Evolutionary conservation across 92 coral and sea anemone species (phyloP).

Genomic region (Parazoanthus atlanticus): DNA sequence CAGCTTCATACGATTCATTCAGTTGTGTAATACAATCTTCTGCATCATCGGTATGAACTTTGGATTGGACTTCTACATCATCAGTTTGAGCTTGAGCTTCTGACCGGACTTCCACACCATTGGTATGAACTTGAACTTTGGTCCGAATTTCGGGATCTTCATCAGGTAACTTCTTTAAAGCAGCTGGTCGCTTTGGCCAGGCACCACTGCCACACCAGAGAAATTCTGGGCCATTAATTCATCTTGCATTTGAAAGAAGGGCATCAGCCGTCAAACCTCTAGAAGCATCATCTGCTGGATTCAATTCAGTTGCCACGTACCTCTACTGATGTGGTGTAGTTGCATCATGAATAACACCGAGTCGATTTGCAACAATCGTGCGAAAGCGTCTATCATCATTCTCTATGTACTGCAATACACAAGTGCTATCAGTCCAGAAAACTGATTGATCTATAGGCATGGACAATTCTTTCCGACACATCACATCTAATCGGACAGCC

Average conservation of each 20-base stretch:
- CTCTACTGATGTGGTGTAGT: slow-evolving; percentile 55
- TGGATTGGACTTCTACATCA: not conserved
- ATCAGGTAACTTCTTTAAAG: not conserved
- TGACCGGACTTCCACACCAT: too few relatives aligned
- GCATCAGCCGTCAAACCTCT: slow-evolving; percentile 37
- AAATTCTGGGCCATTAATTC: slow-evolving; percentile 45
- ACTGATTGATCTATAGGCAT: not conserved
- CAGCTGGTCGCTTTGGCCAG: slow-evolving; percentile 24
- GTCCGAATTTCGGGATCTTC: slow-evolving; percentile 28
- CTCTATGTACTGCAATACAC: slow-evolving; percentile 47
- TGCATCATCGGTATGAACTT: too few relatives aligned
- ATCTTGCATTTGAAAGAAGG: slow-evolving; percentile 10
- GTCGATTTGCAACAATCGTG: slow-evolving; percentile 50
- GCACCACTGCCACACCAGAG: not conserved
- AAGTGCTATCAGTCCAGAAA: slow-evolving; percentile 49
- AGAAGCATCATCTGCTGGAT: slow-evolving; percentile 55
- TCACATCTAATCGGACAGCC: slow-evolving; percentile 46
- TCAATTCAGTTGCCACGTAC: slow-evolving; percentile 16
- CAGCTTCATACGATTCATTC: too few relatives aligned
- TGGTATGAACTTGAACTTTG: not conserved
- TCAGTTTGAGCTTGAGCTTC: not conserved
- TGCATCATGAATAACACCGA: slow-evolving; percentile 34
- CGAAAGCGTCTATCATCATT: slow-evolving; percentile 34
- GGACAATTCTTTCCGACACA: slow-evolving; percentile 35
- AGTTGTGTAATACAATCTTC: too few relatives aligned